Conservation (phyloP, 2,888 invertebrate genomes). For the Drosophila trichaetosa region DNA sequence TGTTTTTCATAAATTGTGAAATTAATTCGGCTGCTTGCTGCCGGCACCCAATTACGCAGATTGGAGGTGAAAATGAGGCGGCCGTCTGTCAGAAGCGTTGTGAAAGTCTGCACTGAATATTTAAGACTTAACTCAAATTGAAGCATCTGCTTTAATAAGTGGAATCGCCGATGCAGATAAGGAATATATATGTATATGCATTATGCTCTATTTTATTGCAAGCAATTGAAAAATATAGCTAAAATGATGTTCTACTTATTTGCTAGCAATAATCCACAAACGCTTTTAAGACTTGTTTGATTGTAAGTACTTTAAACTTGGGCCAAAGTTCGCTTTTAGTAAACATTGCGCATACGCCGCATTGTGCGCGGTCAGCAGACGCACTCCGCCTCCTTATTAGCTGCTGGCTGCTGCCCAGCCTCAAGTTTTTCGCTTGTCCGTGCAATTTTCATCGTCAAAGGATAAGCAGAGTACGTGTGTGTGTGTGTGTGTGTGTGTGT, state of each 20-base stretch:
- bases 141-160: not conserved
- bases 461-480: conserved; percentile 46
- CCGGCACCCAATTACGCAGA: conserved; percentile 19
- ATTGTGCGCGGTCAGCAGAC: conserved; percentile 67
- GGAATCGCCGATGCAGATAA: not conserved
- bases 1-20: conserved; percentile 15
- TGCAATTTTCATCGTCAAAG: conserved; percentile 74
- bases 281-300: not conserved
- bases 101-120: not conserved
- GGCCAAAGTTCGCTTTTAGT: conserved; percentile 24
- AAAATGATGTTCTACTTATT: not conserved
- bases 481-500: conserved; percentile 2
- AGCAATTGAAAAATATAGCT: not conserved
- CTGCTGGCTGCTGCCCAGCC: conserved; percentile 47
- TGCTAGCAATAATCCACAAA: not conserved
- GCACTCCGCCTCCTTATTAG: conserved; percentile 54
- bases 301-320: conserved; percentile 34
- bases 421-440: conserved; percentile 66
- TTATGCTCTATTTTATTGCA: not conserved
- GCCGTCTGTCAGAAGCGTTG: conserved; percentile 3
- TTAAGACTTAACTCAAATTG: not conserved
- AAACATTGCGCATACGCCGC: conserved; percentile 53
- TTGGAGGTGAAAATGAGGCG: conserved; percentile 1
- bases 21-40: conserved; percentile 14
- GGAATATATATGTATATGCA: not conserved